Base-by-base conservation (phyloP, 2,888 invertebrate species). In the Luffia ferchaultella region DNA sequence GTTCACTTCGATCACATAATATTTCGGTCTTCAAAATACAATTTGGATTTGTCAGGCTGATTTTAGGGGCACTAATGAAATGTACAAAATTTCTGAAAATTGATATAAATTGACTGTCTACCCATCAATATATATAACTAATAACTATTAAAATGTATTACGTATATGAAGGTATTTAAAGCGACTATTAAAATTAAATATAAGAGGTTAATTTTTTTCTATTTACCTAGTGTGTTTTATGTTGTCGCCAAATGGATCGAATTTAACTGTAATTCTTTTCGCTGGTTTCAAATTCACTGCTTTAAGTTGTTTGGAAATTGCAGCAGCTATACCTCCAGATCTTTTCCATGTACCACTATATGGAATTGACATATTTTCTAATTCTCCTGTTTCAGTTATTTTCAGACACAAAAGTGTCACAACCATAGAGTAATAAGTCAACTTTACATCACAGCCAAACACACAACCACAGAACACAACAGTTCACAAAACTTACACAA, bases 231-330 rank as follows among this genome's bases (percentile, higher is more conserved):
- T 86, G 57, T 86, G 86, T 54, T 76, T 80, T 52, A 90, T 89
- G 73, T 90, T 89, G 60, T 89, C 85, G 60, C 89, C 86, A 72
- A 95, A 95, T 2, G 96, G 95, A 78, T 96, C 95, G 65, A 95
- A 95, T 73, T 90, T 89, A 49, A 94, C 88, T 49, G 88, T 87
- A 53, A 96, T 87, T 72, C 88, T 87, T 62, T 91, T 90, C 0
- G 93, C 91, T 44, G 93, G 93, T 69, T 92, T 92, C 53, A 95
- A 83, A 82, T 91, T 93, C 9, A 95, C 72, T 55, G 70, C 62
- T 66, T 84, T 88, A 50, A 93, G 60, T 71, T 95, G 91, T 73
- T 92, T 91, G 48, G 74, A 76, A 59, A 94, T 90, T 44, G 93
- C 92, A 62, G 90, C 88, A 48, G 89, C 83, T 50, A 93, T 61